These are phyloP conservation scores for Lithodes maja DNA, from an alignment of 2,888 invertebrate species.

Conservation along the genomic window DNA sequence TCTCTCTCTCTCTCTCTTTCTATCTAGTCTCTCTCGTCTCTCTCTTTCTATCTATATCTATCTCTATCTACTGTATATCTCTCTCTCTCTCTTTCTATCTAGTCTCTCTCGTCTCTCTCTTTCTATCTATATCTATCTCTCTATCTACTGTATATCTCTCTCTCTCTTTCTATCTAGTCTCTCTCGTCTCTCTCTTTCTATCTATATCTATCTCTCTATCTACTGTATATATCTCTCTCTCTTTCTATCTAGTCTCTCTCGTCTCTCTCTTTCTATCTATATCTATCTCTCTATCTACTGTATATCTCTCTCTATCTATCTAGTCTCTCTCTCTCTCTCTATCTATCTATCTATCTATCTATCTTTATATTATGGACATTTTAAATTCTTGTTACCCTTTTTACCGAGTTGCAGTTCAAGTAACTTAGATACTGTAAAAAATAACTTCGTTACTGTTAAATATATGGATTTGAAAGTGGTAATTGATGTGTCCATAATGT, in stretches of 20 bases:
- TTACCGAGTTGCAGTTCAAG: too few relatives aligned
- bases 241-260: too few relatives aligned
- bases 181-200: background rate
- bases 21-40: background rate
- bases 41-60: too few relatives aligned
- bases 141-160: background rate
- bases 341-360: background rate
- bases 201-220: background rate
- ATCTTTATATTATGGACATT: too few relatives aligned
- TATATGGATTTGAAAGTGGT: too few relatives aligned
- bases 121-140: background rate
- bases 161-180: background rate
- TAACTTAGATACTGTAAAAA: too few relatives aligned
- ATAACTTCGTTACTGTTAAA: too few relatives aligned
- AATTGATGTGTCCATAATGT: too few relatives aligned
- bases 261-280: too few relatives aligned
- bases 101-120: background rate
- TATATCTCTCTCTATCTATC: background rate
- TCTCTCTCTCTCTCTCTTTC: background rate
- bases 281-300: too few relatives aligned
- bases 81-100: constrained; percentile 7
- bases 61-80: background rate
- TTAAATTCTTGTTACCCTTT: too few relatives aligned
- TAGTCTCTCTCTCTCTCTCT: too few relatives aligned
- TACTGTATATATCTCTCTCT: background rate